Conservation (phyloP, 2,797 vertebrate species). For the Rhinophrynus dorsalis region DNA sequence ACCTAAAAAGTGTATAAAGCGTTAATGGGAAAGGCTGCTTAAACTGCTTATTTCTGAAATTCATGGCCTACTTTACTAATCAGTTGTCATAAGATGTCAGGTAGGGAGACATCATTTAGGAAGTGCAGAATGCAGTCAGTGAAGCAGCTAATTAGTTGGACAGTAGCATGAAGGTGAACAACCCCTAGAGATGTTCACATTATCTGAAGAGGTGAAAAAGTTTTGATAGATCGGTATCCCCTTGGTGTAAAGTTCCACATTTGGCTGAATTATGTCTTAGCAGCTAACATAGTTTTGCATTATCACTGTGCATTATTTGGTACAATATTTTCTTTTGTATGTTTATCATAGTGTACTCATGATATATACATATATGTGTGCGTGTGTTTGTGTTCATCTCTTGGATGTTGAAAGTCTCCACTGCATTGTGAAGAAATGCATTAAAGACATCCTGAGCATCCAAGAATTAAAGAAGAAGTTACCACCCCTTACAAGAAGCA, state of each 20-base stretch:
- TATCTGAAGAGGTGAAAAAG: constrained; percentile 67
- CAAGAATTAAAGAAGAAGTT: too few relatives aligned
- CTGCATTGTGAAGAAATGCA: too few relatives aligned
- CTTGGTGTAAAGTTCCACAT: constrained; percentile 46
- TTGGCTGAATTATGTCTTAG: constrained; percentile 47
- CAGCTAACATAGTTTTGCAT: too few relatives aligned
- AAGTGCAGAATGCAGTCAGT: constrained; percentile 66
- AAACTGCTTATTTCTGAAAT: constrained; percentile 64
- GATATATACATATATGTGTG: too few relatives aligned
- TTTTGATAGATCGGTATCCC: constrained; percentile 54
- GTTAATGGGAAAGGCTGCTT: constrained; percentile 62
- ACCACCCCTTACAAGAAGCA: too few relatives aligned
- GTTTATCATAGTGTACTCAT: too few relatives aligned
- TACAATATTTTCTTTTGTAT: too few relatives aligned
- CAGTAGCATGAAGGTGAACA: constrained; percentile 63
- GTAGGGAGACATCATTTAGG: constrained; percentile 64
- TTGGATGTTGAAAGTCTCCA: too few relatives aligned
- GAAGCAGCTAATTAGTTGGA: constrained; percentile 73
- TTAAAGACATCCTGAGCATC: too few relatives aligned
- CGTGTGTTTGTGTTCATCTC: too few relatives aligned
- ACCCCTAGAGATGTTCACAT: constrained; percentile 57
- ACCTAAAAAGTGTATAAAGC: constrained; percentile 33
- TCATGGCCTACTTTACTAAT: constrained; percentile 69
- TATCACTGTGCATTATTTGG: too few relatives aligned
- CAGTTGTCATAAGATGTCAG: constrained; percentile 70